These are phyloP conservation scores for Crotalus viridis DNA, from an alignment of 2,113 vertebrate genomes.

Conservation along the genomic window DNA sequence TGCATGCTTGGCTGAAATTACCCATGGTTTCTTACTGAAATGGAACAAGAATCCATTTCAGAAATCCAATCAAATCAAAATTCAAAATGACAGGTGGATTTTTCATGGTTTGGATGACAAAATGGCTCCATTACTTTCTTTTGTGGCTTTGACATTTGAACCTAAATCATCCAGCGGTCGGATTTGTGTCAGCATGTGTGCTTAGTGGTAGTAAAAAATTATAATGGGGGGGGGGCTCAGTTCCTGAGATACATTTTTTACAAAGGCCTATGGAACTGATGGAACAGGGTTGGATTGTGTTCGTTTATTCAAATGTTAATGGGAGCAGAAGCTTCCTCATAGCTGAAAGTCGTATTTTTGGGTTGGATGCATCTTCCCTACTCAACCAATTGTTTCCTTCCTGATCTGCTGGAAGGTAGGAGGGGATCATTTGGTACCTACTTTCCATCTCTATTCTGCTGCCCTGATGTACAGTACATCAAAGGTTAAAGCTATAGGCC, in stretches of 20 bases:
- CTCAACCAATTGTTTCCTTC: neutral
- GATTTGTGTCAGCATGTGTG: neutral
- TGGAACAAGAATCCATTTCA: neutral
- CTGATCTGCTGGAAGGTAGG: neutral
- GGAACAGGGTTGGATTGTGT: neutral
- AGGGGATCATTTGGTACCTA: neutral
- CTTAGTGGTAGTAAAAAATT: neutral
- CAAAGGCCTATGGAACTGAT: neutral
- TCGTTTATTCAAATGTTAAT: neutral
- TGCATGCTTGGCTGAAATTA: neutral
- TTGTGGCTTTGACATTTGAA: neutral
- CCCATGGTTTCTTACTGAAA: neutral
- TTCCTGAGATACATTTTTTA: neutral
- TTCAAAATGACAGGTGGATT: neutral
- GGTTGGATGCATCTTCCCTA: neutral
- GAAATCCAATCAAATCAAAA: neutral
- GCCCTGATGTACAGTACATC: neutral
- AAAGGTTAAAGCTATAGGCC: neutral
- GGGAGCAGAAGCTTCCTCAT: neutral
- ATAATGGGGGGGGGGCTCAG: neutral
- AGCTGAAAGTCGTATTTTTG: neutral
- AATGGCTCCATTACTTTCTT: neutral
- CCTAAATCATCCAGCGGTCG: neutral
- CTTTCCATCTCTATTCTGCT: neutral
- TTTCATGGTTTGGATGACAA: neutral